Percentiles rank a stretch among this genome's conserved stretches.
These are phyloP conservation scores for Mohoua ochrocephala DNA, from an alignment of 2,113 vertebrate species.

Conservation along the genomic window DNA sequence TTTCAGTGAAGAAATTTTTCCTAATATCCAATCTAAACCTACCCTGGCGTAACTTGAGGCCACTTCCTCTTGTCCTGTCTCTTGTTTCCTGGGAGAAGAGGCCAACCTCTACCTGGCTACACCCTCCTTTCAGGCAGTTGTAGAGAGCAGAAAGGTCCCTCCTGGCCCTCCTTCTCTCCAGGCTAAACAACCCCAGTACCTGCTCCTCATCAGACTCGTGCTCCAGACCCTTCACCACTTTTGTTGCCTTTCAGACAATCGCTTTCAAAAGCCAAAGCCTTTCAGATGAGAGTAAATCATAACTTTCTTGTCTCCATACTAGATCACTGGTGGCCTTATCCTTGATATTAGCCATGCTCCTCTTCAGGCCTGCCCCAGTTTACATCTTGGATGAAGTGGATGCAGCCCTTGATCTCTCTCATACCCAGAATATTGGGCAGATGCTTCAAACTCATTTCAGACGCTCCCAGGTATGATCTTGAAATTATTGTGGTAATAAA, in stretches of 20 bases:
- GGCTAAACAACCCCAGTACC: neutral
- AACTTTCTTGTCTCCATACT: neutral
- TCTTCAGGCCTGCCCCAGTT: slow-evolving; percentile 97
- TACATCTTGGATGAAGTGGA: slow-evolving; percentile 98
- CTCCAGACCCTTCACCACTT: neutral
- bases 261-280: neutral
- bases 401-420: slow-evolving; percentile 94
- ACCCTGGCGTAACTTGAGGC: no score
- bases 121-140: neutral
- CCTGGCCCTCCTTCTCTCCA: neutral
- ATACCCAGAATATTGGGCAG: slow-evolving; percentile 97
- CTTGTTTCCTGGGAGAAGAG: neutral
- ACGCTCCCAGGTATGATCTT: slow-evolving; percentile 84
- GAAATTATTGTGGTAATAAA: neutral
- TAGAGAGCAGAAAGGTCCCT: no score
- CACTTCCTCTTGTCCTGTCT: neutral
- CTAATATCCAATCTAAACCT: neutral
- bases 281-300: neutral
- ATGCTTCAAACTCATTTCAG: slow-evolving; percentile 91
- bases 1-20: neutral
- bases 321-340: slow-evolving; percentile 95
- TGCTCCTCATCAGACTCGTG: no score
- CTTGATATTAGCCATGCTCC: slow-evolving; percentile 91
- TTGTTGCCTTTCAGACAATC: neutral
- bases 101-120: neutral